phyloP scores from a whole-genome alignment of 1,140 invertebrate genomes.

The Drosophila mauritiana region DNA sequence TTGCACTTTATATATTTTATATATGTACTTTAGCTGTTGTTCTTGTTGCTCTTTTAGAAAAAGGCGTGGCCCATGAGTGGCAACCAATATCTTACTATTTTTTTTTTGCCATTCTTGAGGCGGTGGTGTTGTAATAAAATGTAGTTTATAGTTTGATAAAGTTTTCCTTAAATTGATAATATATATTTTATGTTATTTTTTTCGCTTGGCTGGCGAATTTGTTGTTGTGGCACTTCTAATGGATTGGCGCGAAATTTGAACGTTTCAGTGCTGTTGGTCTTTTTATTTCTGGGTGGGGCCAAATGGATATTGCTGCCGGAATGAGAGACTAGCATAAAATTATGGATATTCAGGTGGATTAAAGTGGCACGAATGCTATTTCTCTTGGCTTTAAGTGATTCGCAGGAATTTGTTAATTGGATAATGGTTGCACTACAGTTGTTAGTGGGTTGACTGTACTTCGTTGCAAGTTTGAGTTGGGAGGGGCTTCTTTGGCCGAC shows the following conservation, averaged over 20 bases:
- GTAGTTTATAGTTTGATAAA: constrained; percentile 12
- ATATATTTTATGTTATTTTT: constrained; percentile 19
- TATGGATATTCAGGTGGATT: constrained; percentile 29
- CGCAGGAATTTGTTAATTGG: constrained; percentile 28
- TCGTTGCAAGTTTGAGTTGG: background rate
- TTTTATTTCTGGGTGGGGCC: constrained; percentile 15
- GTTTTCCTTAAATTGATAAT: constrained; percentile 6
- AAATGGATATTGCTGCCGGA: constrained; percentile 18
- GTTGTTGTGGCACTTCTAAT: constrained; percentile 1
- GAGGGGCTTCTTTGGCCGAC: background rate
- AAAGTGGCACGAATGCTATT: constrained; percentile 18
- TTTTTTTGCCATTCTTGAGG: constrained; percentile 4
- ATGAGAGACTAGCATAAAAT: constrained; percentile 15
- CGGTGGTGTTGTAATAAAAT: constrained; percentile 49
- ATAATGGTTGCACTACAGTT: constrained; percentile 3
- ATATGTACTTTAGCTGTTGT: constrained; percentile 2
- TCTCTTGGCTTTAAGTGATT: constrained; percentile 16
- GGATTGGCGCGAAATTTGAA: constrained; percentile 20
- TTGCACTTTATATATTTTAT: constrained; percentile 24
- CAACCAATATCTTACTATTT: constrained; percentile 24
- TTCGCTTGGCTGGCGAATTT: constrained; percentile 9
- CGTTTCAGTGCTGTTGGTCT: constrained; percentile 3
- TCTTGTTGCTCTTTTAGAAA: constrained; percentile 10
- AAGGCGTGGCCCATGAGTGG: constrained; percentile 59
- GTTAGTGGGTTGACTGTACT: constrained; percentile 4